phyloP scores from a whole-genome alignment of 1,140 invertebrate genomes.

The Papilio polytes region DNA sequence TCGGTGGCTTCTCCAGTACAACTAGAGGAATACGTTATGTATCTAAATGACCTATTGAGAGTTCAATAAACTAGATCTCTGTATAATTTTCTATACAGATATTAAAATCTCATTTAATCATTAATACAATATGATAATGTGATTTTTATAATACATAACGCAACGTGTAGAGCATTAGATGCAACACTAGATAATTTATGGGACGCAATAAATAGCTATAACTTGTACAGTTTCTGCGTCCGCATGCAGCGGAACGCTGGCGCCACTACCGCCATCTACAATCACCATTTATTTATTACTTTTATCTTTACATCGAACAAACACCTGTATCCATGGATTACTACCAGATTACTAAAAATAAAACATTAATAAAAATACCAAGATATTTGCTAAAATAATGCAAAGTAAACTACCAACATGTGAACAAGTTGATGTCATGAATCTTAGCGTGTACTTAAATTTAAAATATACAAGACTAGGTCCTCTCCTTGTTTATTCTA shows the following conservation, averaged over 20 bases:
- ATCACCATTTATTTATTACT: constrained; percentile 61
- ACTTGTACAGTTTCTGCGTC: constrained; percentile 42
- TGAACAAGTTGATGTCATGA: not conserved
- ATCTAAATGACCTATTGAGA: too few species aligned
- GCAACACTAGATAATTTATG: constrained; percentile 32
- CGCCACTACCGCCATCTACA: constrained; percentile 67
- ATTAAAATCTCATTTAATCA: not conserved
- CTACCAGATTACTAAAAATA: not conserved
- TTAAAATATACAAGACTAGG: not conserved
- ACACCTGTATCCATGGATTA: constrained; percentile 57
- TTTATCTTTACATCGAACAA: constrained; percentile 63
- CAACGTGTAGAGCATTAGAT: not conserved
- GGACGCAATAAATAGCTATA: constrained; percentile 11
- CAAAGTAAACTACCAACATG: not conserved
- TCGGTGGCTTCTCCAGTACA: too few species aligned
- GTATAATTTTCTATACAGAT: not conserved
- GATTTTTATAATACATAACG: not conserved
- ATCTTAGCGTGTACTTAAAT: not conserved
- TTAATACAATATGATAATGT: constrained; percentile 1
- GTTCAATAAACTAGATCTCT: too few species aligned
- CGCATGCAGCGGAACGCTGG: constrained; percentile 61
- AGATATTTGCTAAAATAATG: too few species aligned
- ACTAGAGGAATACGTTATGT: too few species aligned
- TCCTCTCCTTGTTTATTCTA: not conserved
- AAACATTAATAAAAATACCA: not conserved